A percentile compares a stretch with the other conserved stretches of the same genome.
Evolutionary conservation across 2,113 vertebrate species (phyloP).

Genomic region (Fulmarus glacialis): DNA sequence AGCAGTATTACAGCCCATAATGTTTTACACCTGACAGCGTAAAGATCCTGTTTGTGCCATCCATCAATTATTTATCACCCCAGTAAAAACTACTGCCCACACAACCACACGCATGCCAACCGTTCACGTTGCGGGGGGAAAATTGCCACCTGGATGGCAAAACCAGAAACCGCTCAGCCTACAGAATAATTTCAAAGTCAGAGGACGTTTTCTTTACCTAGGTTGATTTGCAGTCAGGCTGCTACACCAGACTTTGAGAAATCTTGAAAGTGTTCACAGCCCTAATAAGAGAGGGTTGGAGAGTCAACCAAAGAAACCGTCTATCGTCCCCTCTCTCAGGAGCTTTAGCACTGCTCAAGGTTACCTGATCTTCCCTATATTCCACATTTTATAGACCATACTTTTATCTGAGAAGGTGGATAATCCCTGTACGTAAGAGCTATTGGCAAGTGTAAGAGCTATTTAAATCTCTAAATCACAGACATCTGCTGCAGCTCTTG

Average conservation of each 20-base stretch:
- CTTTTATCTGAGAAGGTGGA: background rate
- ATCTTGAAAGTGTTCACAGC: background rate
- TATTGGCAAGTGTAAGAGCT: background rate
- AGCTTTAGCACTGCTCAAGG: background rate
- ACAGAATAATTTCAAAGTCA: background rate
- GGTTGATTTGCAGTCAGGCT: background rate
- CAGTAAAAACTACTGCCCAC: background rate
- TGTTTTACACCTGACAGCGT: background rate
- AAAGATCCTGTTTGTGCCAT: background rate
- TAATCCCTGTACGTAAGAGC: background rate
- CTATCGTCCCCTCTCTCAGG: background rate
- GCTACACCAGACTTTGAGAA: background rate
- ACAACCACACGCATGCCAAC: background rate
- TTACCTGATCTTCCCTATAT: background rate
- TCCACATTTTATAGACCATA: background rate
- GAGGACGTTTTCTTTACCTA: background rate
- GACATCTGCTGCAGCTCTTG: background rate
- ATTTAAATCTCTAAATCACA: background rate
- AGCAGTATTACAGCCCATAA: background rate
- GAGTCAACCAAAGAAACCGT: background rate
- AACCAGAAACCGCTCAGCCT: background rate
- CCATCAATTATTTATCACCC: conserved; percentile 1
- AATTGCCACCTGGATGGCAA: background rate
- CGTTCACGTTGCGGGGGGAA: fast-evolving
- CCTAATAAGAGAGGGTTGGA: background rate